Evolutionary conservation across 1,140 invertebrate species (phyloP).

Genomic region (Drosophila asahinai): DNA sequence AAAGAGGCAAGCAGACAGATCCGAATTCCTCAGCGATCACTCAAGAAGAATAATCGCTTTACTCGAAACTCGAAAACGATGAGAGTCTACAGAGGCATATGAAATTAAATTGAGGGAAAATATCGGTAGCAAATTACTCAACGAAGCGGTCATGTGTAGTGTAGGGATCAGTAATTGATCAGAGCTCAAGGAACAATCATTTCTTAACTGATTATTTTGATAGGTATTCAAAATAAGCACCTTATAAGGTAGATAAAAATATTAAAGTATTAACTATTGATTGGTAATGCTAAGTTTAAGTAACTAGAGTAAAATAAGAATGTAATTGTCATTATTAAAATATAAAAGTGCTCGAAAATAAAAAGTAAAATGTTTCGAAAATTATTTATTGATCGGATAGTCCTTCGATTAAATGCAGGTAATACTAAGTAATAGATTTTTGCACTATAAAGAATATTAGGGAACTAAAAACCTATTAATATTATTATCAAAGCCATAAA

Average conservation of each 20-base stretch:
- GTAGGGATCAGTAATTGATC: constrained; percentile 47
- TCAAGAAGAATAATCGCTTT: constrained; percentile 44
- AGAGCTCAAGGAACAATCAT: constrained; percentile 18
- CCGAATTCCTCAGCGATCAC: constrained; percentile 1
- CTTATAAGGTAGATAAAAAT: neutral
- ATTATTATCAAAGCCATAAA: too few species aligned
- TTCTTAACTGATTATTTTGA: neutral
- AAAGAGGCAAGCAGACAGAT: neutral
- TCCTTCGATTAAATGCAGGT: too few species aligned
- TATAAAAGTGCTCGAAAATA: neutral
- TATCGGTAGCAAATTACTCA: constrained; percentile 41
- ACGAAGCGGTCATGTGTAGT: constrained; percentile 46
- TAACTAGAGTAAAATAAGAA: too few species aligned
- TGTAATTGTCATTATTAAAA: neutral
- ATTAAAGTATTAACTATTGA: too few species aligned
- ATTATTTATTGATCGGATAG: neutral
- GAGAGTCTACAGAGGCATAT: constrained; percentile 40
- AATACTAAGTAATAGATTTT: neutral
- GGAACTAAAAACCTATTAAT: neutral
- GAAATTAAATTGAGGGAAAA: constrained; percentile 43
- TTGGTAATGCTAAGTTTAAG: too few species aligned
- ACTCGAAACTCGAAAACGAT: constrained; percentile 21
- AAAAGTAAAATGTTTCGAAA: neutral
- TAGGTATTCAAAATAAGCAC: neutral
- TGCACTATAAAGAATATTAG: neutral